phyloP scores from a whole-genome alignment of 2,113 vertebrate genomes.

The Ploceus nigricollis region DNA sequence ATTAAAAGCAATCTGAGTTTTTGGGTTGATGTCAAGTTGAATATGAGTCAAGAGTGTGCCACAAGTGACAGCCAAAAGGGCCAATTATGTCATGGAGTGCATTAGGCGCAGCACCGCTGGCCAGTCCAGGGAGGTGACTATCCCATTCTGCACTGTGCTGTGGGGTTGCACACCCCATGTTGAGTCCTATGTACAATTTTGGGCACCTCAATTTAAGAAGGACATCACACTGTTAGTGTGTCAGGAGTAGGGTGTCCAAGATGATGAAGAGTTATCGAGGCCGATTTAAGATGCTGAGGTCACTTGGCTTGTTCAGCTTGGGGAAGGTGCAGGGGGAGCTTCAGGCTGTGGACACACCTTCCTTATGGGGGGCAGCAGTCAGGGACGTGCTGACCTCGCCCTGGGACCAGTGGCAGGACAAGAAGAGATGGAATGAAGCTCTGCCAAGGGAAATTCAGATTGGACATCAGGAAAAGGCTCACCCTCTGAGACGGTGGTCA shows the following conservation, averaged over 20 bases:
- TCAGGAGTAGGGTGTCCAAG: neutral
- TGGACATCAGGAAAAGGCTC: neutral
- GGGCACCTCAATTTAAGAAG: neutral
- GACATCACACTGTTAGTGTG: too few species aligned
- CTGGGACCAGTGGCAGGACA: neutral
- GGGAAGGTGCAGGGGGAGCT: neutral
- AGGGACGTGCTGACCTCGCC: neutral
- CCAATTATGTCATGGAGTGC: rapidly evolving
- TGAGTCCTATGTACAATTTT: neutral
- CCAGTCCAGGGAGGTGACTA: neutral
- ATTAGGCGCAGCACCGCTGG: neutral
- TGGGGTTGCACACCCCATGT: neutral
- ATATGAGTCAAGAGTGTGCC: too few species aligned
- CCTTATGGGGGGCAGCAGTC: rapidly evolving
- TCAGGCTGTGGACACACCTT: neutral
- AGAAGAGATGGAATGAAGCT: neutral
- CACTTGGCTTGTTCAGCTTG: neutral
- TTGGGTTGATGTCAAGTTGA: neutral
- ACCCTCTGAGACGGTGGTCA: too few species aligned
- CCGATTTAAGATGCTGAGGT: neutral
- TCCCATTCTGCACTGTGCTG: neutral
- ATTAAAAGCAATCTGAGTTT: neutral
- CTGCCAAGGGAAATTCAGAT: neutral
- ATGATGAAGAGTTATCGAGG: neutral
- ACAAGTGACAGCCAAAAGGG: neutral